Evolutionary conservation across 2,888 invertebrate species (phyloP).

Genomic region (Corbicula japonica): DNA sequence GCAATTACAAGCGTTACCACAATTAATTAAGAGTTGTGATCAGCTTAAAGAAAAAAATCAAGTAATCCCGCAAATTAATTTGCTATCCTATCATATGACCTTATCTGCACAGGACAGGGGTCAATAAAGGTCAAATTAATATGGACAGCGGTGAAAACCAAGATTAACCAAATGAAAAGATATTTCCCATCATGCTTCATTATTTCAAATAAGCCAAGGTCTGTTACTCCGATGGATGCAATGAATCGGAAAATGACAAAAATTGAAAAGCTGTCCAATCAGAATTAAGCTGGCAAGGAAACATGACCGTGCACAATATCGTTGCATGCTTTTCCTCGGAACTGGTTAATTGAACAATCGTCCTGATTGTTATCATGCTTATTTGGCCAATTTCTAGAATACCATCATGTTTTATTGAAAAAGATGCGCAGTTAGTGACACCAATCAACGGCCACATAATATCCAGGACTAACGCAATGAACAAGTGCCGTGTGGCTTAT

Average conservation of each 20-base stretch:
- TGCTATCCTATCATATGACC: conserved; percentile 25
- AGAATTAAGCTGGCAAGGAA: conserved; percentile 25
- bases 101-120: conserved; percentile 31
- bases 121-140: conserved; percentile 55
- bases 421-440: conserved; percentile 6
- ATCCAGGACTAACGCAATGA: background rate
- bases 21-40: conserved; percentile 18
- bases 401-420: conserved; percentile 13
- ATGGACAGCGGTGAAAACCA: conserved; percentile 40
- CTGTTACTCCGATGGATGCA: conserved; percentile 15
- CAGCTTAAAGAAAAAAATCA: conserved; percentile 12
- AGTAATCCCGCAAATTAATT: conserved; percentile 52
- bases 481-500: no score
- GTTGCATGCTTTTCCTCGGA: conserved; percentile 44
- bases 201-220: conserved; percentile 32
- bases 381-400: conserved; percentile 35
- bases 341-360: conserved; percentile 44
- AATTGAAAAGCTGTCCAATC: conserved; percentile 55
- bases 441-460: background rate
- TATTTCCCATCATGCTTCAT: conserved; percentile 53
- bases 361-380: conserved; percentile 50
- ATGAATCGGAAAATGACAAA: conserved; percentile 48
- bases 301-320: conserved; percentile 50
- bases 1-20: conserved; percentile 13
- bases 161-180: conserved; percentile 66